phyloP scores from a whole-genome alignment of 2,797 vertebrate genomes.

The Adelosebastes latens region DNA sequence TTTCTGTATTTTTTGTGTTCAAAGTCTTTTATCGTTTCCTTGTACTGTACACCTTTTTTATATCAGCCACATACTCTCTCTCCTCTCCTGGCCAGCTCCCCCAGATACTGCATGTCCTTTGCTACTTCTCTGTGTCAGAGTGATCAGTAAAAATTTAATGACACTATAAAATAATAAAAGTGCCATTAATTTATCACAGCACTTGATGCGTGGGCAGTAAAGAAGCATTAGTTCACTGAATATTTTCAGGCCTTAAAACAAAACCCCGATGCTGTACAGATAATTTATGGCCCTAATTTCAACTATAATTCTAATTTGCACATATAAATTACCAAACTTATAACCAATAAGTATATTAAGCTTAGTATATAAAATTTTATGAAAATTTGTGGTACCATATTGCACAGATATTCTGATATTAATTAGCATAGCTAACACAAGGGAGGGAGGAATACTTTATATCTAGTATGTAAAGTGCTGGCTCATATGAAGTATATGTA shows the following conservation, averaged over 20 bases:
- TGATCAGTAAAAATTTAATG: conserved; percentile 99
- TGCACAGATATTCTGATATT: conserved; percentile 79
- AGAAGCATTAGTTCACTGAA: conserved; percentile 96
- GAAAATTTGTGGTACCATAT: conserved; percentile 91
- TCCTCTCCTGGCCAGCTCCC: conserved; percentile 78
- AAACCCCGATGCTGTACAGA: conserved; percentile 89
- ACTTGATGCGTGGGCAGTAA: conserved; percentile 94
- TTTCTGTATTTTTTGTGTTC: conserved; percentile 10
- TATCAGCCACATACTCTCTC: conserved; percentile 37
- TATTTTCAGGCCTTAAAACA: conserved; percentile 92
- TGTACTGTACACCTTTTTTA: conserved; percentile 39
- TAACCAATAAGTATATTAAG: conserved; percentile 99
- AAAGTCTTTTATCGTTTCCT: conserved; percentile 10
- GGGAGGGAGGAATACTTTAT: conserved; percentile 33
- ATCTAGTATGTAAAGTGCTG: conserved; percentile 32
- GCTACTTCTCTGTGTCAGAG: conserved; percentile 94
- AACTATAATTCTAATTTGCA: conserved; percentile 91
- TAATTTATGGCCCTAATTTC: conserved; percentile 94
- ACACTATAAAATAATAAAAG: conserved; percentile 99
- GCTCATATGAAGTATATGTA: conserved; percentile 3
- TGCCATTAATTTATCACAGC: conserved; percentile 98
- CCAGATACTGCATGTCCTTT: conserved; percentile 91
- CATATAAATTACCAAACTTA: conserved; percentile 93
- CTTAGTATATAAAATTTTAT: conserved; percentile 98
- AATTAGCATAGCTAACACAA: conserved; percentile 70